Evolutionary conservation across 1,140 invertebrate species (phyloP).

Genomic region (Helicoverpa zea): DNA sequence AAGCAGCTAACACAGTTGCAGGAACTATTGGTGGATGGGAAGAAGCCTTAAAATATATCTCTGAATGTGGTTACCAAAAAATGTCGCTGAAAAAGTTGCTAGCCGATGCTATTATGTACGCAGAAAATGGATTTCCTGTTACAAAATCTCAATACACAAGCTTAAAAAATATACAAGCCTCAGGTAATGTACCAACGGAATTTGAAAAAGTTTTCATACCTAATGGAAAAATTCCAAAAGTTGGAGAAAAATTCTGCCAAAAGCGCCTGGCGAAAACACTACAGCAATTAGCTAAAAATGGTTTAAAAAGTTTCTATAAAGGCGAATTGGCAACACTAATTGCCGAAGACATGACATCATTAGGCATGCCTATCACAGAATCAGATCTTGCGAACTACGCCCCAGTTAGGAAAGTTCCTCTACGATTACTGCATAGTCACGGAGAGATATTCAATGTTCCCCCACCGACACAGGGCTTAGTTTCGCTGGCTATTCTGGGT

Average conservation of each 20-base stretch:
- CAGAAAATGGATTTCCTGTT: conserved; percentile 75
- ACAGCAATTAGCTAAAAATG: conserved; percentile 67
- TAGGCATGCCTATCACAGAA: conserved; percentile 77
- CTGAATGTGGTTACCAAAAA: conserved; percentile 73
- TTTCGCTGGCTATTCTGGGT: conserved; percentile 76
- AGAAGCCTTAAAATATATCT: conserved; percentile 75
- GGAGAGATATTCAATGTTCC: conserved; percentile 77
- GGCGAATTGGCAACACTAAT: conserved; percentile 74
- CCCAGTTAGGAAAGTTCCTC: conserved; percentile 69
- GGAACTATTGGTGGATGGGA: conserved; percentile 80
- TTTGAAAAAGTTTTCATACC: conserved; percentile 69
- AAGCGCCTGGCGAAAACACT: conserved; percentile 72
- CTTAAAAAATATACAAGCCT: conserved; percentile 41
- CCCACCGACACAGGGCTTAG: conserved; percentile 77
- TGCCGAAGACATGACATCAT: conserved; percentile 70
- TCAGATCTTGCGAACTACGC: conserved; percentile 75
- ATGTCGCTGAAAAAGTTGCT: conserved; percentile 69
- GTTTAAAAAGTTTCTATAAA: conserved; percentile 77
- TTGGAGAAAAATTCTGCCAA: conserved; percentile 73
- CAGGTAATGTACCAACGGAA: conserved; percentile 53
- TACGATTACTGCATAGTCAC: conserved; percentile 66
- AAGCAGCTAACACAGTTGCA: conserved; percentile 74
- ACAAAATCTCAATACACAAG: conserved; percentile 59
- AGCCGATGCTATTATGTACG: conserved; percentile 76
- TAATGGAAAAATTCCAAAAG: conserved; percentile 61